Conservation (phyloP, 2,888 invertebrate species). For the Protophormia terraenovae region DNA sequence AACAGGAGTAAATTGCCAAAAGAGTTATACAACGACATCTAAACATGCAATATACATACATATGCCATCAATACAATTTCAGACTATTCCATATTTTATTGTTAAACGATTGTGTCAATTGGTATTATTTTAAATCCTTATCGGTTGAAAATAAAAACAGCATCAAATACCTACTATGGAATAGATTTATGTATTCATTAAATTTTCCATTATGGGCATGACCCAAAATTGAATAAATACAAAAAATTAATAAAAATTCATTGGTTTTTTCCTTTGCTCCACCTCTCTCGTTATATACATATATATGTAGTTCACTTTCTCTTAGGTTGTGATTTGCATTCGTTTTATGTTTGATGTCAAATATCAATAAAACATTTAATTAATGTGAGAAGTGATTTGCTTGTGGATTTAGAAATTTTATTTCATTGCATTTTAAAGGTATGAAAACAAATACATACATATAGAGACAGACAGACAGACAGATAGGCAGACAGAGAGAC, state of each 20-base stretch:
- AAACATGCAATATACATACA: no score
- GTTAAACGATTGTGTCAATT: slow-evolving; percentile 10
- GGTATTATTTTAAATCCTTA: slow-evolving; percentile 1
- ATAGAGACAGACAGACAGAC: neutral
- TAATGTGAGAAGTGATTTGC: slow-evolving; percentile 46
- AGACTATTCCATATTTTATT: neutral
- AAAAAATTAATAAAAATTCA: neutral
- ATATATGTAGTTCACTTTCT: slow-evolving; percentile 3
- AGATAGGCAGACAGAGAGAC: neutral
- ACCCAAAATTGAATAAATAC: neutral
- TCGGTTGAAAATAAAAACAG: neutral
- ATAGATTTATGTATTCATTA: neutral
- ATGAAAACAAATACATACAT: neutral
- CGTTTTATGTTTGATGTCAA: slow-evolving; percentile 33
- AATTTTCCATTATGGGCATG: slow-evolving; percentile 9
- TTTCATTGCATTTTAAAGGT: neutral
- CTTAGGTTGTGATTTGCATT: slow-evolving; percentile 3
- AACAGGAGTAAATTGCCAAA: no score
- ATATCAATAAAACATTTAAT: slow-evolving; percentile 40
- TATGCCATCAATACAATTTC: neutral
- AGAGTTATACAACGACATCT: no score
- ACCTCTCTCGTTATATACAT: neutral
- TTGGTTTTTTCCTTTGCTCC: neutral
- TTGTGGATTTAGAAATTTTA: slow-evolving; percentile 13
- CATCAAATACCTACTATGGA: no score